Evolutionary conservation across 2,113 vertebrate genomes (phyloP).

Genomic region (Empidonax alnorum): DNA sequence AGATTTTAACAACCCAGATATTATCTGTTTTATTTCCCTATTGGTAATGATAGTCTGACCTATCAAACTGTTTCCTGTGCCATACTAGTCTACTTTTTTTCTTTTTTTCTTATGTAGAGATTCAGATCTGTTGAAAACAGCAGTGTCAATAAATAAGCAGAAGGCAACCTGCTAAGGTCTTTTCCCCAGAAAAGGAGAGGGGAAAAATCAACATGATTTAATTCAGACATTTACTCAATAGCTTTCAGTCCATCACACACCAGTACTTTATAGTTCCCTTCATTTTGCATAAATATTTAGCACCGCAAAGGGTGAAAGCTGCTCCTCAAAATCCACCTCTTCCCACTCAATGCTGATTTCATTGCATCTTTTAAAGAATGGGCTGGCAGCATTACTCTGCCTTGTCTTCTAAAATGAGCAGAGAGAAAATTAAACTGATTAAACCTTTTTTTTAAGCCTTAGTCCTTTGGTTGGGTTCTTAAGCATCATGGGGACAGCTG

Average conservation of each 20-base stretch:
- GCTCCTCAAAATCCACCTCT: not conserved
- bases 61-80: not conserved
- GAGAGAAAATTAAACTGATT: not conserved
- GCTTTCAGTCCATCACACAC: not conserved
- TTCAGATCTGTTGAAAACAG: not conserved
- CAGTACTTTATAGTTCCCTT: not conserved
- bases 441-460: not conserved
- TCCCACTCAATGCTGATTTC: not conserved
- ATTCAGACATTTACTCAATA: not conserved
- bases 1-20: not conserved
- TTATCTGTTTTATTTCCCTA: constrained; percentile 31
- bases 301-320: not conserved
- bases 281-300: not conserved
- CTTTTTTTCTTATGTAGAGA: not conserved
- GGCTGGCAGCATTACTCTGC: not conserved
- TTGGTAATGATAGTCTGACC: not conserved
- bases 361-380: not conserved
- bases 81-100: not conserved
- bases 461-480: not conserved
- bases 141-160: not conserved
- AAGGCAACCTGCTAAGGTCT: not conserved
- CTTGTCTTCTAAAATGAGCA: not conserved
- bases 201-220: not conserved
- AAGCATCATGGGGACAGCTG: not conserved
- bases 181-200: not conserved